Conservation (phyloP, 2,113 vertebrate genomes). For the Tursiops truncatus region DNA sequence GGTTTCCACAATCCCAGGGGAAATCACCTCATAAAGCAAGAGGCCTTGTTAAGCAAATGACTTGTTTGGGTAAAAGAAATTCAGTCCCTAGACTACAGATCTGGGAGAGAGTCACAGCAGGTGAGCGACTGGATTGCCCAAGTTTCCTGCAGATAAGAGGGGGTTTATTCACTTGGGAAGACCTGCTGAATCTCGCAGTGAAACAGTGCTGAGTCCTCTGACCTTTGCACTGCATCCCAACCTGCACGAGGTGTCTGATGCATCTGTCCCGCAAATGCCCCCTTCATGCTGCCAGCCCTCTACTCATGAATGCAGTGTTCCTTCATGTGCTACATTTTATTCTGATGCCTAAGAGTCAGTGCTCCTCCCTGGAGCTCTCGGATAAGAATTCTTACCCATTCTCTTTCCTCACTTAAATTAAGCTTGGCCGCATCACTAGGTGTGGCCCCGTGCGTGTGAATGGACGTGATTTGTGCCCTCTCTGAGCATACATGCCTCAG, state of each 20-base stretch:
- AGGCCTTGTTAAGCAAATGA: neutral
- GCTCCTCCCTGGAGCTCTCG: neutral
- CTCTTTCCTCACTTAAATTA: neutral
- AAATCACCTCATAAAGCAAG: neutral
- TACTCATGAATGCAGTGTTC: rapidly evolving
- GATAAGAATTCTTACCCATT: neutral
- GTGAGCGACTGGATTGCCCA: neutral
- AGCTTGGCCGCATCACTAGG: neutral
- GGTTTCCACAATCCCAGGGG: neutral
- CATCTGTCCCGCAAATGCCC: rapidly evolving
- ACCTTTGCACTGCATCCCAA: neutral
- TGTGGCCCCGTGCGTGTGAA: neutral
- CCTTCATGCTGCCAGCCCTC: rapidly evolving
- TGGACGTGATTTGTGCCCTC: neutral
- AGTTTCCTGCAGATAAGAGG: neutral
- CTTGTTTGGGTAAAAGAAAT: conserved; percentile 28
- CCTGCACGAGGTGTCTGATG: rapidly evolving
- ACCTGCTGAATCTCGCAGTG: neutral
- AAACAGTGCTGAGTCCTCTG: neutral
- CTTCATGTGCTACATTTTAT: neutral
- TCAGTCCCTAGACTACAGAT: neutral
- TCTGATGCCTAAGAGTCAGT: too few relatives aligned
- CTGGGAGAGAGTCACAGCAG: neutral
- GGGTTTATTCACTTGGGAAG: neutral
- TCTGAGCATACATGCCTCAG: neutral